These are phyloP conservation scores for Neopipo cinnamomea DNA, from an alignment of 2,113 vertebrate genomes.

Conservation along the genomic window DNA sequence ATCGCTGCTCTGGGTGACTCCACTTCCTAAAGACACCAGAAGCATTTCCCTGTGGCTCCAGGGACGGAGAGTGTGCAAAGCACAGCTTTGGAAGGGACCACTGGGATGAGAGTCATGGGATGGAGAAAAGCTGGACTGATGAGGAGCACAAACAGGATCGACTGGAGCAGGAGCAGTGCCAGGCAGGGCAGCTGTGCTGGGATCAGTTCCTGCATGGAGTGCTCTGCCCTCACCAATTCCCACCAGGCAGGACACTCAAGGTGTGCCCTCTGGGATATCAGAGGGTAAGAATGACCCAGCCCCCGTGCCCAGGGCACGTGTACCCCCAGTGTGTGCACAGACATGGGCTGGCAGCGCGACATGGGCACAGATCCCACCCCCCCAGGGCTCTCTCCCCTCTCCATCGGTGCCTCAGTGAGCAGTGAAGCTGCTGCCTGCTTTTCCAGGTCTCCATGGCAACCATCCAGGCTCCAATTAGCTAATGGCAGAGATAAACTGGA, in stretches of 20 bases:
- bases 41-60: not conserved
- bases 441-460: slow-evolving; percentile 39
- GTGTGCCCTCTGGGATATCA: not conserved
- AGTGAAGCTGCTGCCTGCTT: not conserved
- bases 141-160: rapidly evolving
- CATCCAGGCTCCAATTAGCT: not conserved
- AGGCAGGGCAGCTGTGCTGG: not conserved
- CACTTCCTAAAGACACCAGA: not conserved
- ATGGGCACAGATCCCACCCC: not conserved
- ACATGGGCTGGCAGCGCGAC: not conserved
- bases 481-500: not conserved
- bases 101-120: not conserved
- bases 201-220: rapidly evolving
- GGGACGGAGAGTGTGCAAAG: not conserved
- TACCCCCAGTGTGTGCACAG: rapidly evolving
- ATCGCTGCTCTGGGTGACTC: not conserved
- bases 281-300: not conserved
- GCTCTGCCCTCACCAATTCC: not conserved
- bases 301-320: rapidly evolving
- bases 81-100: not conserved
- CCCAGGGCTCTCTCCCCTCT: not conserved
- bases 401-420: not conserved
- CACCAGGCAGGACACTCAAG: not conserved
- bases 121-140: not conserved
- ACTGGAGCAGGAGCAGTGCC: not conserved